Percentiles rank a stretch among this genome's conserved stretches.
These are phyloP conservation scores for Diplodus sargus DNA, from an alignment of 2,797 vertebrate genomes.

Conservation along the genomic window DNA sequence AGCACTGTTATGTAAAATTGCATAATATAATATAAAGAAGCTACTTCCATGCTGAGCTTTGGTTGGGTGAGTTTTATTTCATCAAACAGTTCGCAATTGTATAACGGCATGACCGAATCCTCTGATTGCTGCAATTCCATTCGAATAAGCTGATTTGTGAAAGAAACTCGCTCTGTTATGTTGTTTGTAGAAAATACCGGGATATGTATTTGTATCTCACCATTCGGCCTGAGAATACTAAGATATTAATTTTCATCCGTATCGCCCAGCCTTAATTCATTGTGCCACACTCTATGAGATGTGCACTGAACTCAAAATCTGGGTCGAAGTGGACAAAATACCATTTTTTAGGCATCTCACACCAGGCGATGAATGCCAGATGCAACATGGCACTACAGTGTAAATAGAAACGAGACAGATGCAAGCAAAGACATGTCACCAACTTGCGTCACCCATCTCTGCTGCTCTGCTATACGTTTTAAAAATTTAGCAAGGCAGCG, in stretches of 20 bases:
- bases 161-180: too few relatives aligned
- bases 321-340: not conserved
- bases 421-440: conserved; percentile 11
- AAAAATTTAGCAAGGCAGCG: not conserved
- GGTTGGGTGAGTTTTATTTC: not conserved
- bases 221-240: too few relatives aligned
- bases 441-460: conserved; percentile 4
- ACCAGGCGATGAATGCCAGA: not conserved
- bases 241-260: too few relatives aligned
- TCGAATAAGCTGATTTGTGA: not conserved
- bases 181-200: too few relatives aligned
- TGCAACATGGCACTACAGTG: not conserved
- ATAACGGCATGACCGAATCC: not conserved
- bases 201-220: too few relatives aligned
- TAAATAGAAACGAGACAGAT: not conserved
- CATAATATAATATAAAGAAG: not conserved
- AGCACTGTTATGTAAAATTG: not conserved
- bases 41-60: not conserved
- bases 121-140: not conserved
- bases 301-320: conserved; percentile 1
- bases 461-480: not conserved
- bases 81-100: not conserved
- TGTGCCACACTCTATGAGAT: not conserved
- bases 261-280: not conserved
- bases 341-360: not conserved